Base-by-base conservation (phyloP, 2,888 invertebrate genomes). In the Eulithis testata region DNA sequence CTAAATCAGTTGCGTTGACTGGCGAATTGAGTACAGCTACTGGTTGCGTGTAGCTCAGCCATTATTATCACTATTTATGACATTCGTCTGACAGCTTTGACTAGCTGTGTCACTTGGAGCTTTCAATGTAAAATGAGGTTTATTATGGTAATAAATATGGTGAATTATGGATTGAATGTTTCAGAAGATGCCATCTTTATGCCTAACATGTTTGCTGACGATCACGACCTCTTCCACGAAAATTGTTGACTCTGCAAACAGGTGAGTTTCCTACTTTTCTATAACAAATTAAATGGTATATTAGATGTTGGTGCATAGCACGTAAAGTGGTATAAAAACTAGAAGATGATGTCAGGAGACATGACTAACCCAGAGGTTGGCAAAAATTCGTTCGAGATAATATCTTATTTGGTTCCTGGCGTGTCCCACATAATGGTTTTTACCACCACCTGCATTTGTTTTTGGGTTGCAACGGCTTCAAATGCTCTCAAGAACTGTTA, bases 21-120 rank as follows among this genome's bases (percentile, higher is more conserved):
- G 31, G 53, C 58, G 53, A 53, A 62, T 61, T 37, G 61, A 54
- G 60, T 45, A n/a, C 27, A 44, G 63, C 66, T 60, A 67, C 67
- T 63, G 63, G 63, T 63, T 27, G 60, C 63, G 60, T 67, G 67
- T 63, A 44, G 60, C 57, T 43, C n/a, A 53, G 40, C 53, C 60
- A 63, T 67, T 66, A 66, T 59, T 49, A 44, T 50, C 21, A 37
- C 60, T 63, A 56, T 63, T 63, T 66, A 66, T 40, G 57, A 60
- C 60, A 57, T 60, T 57, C 27, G 47, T 27, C 8, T 40, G 53
- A 52, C 49, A 49, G 43, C 50, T 63, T 66, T 47, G 58, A 58
- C 61, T 54, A 12, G 49, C 47, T 47, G 44, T 52, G 51, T 45
- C 55, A 55, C 58, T 49, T 21, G 9, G 49, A 47, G 27, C 56